A percentile compares a stretch with the other conserved stretches of the same genome.
Conservation (phyloP, 1,140 invertebrate species). For the Drosophila malerkotliana region DNA sequence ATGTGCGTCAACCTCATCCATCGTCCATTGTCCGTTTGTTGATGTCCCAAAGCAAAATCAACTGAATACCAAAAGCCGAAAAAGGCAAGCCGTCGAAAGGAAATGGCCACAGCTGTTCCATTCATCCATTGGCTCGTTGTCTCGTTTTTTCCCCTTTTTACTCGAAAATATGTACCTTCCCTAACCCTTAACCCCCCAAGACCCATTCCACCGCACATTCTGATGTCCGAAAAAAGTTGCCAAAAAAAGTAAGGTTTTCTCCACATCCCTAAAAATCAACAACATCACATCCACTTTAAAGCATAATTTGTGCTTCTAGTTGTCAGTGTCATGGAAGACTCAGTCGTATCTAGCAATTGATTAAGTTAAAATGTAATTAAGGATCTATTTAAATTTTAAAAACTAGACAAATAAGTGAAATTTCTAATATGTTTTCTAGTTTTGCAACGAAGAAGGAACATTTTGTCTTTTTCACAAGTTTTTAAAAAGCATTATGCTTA, state of each 20-base stretch:
- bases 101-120: conserved; percentile 79
- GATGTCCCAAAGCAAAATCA: conserved; percentile 23
- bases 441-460: too few relatives aligned
- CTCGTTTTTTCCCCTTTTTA: conserved; percentile 37
- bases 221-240: conserved; percentile 5
- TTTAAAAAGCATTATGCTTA: too few relatives aligned
- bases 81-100: conserved; percentile 49
- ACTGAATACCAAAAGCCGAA: conserved; percentile 40
- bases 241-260: not conserved
- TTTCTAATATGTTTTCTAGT: too few relatives aligned
- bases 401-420: too few relatives aligned
- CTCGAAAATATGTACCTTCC: not conserved
- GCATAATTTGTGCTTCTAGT: conserved; percentile 72
- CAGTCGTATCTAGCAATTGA: conserved; percentile 26
- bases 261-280: conserved; percentile 4
- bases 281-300: conserved; percentile 73
- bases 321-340: conserved; percentile 45
- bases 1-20: conserved; percentile 63
- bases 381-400: too few relatives aligned
- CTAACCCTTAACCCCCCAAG: not conserved
- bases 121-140: conserved; percentile 59
- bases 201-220: not conserved
- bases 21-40: conserved; percentile 3
- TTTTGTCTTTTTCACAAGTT: too few relatives aligned
- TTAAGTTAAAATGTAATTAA: not conserved